Base-by-base conservation (phyloP, 2,888 invertebrate species). In the Lamellibrachia columna region DNA sequence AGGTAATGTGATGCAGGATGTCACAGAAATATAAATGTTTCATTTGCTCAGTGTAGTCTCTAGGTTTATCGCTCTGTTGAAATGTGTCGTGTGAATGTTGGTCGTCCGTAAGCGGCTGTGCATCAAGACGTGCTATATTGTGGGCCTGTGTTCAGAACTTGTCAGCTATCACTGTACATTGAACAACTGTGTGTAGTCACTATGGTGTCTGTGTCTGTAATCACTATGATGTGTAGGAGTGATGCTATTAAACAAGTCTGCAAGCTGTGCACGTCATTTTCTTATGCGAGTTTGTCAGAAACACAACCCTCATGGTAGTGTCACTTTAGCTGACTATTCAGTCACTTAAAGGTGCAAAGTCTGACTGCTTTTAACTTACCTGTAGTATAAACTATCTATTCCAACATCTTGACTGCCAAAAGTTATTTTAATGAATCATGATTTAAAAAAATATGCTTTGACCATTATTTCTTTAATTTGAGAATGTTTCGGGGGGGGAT, bases 161-260 rank as follows among this genome's bases (percentile, higher is more conserved):
- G 75, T 75, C 75, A 75, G 75, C 75, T 75, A 75, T 75, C 75
- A 75, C 75, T 75, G 75, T 75, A 75, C n/a, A 75, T 22, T 75
- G 75, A 75, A 75, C 75, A 75, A 75, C 75, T 75, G 75, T 75
- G 6, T 75, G 75, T 75, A 75, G 75, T 75, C 75, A n/a, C 75
- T 75, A 75, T 75, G 75, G 75, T 75, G 75, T 75, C 75, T 75
- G 0, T 40, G 75, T 75, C 60, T 75, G 60, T 75, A 75, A 22
- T 75, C 75, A 75, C 75, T 75, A 22, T 75, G 75, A n/a, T 75
- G 75, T 75, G 75, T 75, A 75, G 75, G 75, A 75, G 75, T 75
- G 75, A 75, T 75, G 75, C 75, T 75, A 75, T 75, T 75, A 75
- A 75, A 75, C 75, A 75, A 75, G 75, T 75, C 75, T 75, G 75